These are phyloP conservation scores for Machimus atricapillus DNA, from an alignment of 2,888 invertebrate genomes.

Conservation along the genomic window DNA sequence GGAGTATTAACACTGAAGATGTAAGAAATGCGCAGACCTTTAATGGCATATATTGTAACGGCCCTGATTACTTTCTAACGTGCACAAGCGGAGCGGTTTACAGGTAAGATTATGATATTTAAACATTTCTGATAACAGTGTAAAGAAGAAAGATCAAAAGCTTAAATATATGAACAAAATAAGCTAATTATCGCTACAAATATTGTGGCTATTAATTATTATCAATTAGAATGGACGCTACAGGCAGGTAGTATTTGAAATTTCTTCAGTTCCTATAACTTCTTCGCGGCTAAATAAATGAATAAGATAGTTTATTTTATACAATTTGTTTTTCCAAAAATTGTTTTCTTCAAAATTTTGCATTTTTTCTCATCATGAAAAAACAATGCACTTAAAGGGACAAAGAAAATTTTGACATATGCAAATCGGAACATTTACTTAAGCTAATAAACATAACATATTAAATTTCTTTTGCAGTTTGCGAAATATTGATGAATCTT, in stretches of 20 bases:
- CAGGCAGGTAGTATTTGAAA: no score
- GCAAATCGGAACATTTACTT: neutral
- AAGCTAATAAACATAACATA: neutral
- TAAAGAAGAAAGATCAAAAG: neutral
- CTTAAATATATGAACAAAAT: no score
- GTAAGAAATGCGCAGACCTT: conserved; percentile 52
- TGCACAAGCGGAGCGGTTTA: conserved; percentile 59
- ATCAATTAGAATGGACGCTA: no score
- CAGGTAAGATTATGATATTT: conserved; percentile 50
- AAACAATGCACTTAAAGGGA: neutral
- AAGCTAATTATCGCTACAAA: no score
- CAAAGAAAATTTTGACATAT: neutral
- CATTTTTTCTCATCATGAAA: no score
- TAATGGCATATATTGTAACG: conserved; percentile 54
- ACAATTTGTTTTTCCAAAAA: no score
- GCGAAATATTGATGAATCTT: conserved; percentile 55
- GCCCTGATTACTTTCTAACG: conserved; percentile 53
- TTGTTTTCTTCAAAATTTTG: no score
- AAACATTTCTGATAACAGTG: neutral
- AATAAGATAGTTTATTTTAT: no score
- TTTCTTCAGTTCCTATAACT: no score
- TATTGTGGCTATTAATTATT: no score
- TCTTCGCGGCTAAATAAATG: no score
- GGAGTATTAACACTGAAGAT: conserved; percentile 55
- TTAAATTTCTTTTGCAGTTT: conserved; percentile 24